Evolutionary conservation across 2,797 vertebrate genomes (phyloP).

Genomic region (Prunella strophiata): DNA sequence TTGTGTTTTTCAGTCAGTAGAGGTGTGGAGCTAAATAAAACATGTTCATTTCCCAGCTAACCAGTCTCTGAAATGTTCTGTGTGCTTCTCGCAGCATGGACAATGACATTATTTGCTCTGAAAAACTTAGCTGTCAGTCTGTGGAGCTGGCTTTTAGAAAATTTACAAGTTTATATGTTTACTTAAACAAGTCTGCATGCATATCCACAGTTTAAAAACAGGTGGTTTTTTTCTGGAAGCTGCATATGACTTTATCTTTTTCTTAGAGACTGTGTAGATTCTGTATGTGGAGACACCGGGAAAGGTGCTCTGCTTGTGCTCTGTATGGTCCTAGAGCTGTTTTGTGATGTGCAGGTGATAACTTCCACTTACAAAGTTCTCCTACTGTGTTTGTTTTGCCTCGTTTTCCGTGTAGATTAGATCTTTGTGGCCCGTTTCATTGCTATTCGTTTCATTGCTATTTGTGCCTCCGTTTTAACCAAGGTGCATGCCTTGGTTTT

Average conservation of each 20-base stretch:
- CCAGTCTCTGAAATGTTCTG: neutral
- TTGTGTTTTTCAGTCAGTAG: neutral
- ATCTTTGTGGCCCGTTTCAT: neutral
- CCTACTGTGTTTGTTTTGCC: neutral
- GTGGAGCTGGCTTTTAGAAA: neutral
- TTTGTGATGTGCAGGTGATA: neutral
- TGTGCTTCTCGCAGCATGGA: neutral
- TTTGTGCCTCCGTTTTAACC: neutral
- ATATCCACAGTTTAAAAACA: neutral
- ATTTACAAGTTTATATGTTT: neutral
- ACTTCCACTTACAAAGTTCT: neutral
- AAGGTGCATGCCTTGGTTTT: neutral
- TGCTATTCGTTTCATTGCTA: neutral
- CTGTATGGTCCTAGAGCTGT: neutral
- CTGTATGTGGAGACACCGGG: fast-evolving
- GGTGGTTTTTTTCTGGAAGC: neutral
- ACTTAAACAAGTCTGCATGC: neutral
- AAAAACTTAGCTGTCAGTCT: neutral
- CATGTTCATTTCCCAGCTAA: neutral
- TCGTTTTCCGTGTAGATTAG: neutral
- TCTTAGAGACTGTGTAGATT: neutral
- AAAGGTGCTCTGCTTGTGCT: neutral
- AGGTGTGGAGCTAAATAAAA: neutral
- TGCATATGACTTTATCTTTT: neutral
- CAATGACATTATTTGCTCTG: neutral